A percentile compares a stretch with the other conserved stretches of the same genome.
Evolutionary conservation across 1,140 invertebrate species (phyloP).

Genomic region (Dendrolimus punctatus): DNA sequence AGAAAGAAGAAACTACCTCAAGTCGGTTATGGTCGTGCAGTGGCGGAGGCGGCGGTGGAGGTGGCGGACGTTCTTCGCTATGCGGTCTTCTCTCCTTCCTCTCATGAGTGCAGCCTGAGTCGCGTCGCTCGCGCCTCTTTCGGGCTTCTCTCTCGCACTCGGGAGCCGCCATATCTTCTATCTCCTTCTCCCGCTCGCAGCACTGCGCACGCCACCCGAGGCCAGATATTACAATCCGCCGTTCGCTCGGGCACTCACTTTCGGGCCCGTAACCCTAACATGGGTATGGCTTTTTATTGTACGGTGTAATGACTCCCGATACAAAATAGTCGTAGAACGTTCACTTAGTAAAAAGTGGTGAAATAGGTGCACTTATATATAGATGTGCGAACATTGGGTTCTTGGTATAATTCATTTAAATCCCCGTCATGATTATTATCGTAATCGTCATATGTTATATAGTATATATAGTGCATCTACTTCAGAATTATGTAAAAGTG

Average conservation of each 20-base stretch:
- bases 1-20: conserved; percentile 28
- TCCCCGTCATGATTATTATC: too few relatives aligned
- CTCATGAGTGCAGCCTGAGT: conserved; percentile 77
- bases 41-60: conserved; percentile 49
- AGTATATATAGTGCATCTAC: too few relatives aligned
- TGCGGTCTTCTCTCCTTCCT: conserved; percentile 84
- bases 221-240: conserved; percentile 55
- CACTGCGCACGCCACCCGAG: conserved; percentile 63
- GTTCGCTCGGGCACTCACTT: conserved; percentile 58
- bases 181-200: conserved; percentile 48
- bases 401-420: too few relatives aligned
- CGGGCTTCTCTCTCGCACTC: conserved; percentile 69
- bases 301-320: conserved; percentile 12
- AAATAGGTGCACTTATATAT: too few relatives aligned
- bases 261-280: conserved; percentile 61
- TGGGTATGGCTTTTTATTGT: conserved; percentile 41
- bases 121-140: conserved; percentile 85
- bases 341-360: too few relatives aligned
- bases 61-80: conserved; percentile 74
- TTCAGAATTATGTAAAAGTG: too few relatives aligned
- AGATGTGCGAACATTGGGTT: too few relatives aligned
- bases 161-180: conserved; percentile 58
- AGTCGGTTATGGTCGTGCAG: conserved; percentile 57
- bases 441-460: too few relatives aligned
- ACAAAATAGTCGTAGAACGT: background rate